Percentiles rank a stretch among this genome's conserved stretches.
Evolutionary conservation across 2,888 invertebrate genomes (phyloP).

Genomic region (Latrodectus elegans): DNA sequence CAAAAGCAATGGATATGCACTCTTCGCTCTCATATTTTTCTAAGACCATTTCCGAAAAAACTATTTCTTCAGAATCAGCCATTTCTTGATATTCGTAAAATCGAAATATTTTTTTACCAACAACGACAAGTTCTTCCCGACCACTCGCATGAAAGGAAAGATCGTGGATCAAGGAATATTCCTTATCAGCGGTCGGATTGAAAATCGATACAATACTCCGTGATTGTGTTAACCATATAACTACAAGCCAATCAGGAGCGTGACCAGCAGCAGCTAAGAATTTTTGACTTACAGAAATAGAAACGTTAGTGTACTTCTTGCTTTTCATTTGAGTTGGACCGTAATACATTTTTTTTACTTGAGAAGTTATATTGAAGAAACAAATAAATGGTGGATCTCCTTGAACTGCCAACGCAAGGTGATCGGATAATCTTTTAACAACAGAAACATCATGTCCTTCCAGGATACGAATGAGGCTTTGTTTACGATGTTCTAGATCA

Average conservation of each 20-base stretch:
- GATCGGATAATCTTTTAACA: not conserved
- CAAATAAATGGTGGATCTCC: slow-evolving; percentile 21
- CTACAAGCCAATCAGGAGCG: slow-evolving; percentile 38
- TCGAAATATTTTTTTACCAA: slow-evolving; percentile 38
- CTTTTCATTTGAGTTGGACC: not conserved
- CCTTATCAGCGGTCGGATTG: slow-evolving; percentile 6
- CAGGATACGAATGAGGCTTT: slow-evolving; percentile 15
- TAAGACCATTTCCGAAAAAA: slow-evolving; percentile 29
- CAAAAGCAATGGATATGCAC: slow-evolving; percentile 34
- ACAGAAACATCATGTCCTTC: slow-evolving; percentile 36
- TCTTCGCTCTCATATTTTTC: slow-evolving; percentile 48
- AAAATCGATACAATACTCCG: slow-evolving; percentile 17
- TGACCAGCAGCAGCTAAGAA: slow-evolving; percentile 35
- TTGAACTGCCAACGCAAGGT: slow-evolving; percentile 13
- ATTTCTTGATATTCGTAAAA: slow-evolving; percentile 39
- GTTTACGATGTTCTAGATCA: slow-evolving; percentile 22
- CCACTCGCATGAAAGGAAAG: slow-evolving; percentile 44
- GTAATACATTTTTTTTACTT: slow-evolving; percentile 20
- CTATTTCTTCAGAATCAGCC: not conserved
- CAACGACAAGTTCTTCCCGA: slow-evolving; percentile 35
- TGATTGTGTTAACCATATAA: slow-evolving; percentile 42
- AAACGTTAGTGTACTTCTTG: slow-evolving; percentile 11
- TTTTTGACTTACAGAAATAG: slow-evolving; percentile 32
- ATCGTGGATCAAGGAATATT: not conserved
- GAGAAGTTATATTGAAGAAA: slow-evolving; percentile 32